Evolutionary conservation across 64 coral and sea anemone species (phyloP).

Genomic region (Exaiptasia diaphana): DNA sequence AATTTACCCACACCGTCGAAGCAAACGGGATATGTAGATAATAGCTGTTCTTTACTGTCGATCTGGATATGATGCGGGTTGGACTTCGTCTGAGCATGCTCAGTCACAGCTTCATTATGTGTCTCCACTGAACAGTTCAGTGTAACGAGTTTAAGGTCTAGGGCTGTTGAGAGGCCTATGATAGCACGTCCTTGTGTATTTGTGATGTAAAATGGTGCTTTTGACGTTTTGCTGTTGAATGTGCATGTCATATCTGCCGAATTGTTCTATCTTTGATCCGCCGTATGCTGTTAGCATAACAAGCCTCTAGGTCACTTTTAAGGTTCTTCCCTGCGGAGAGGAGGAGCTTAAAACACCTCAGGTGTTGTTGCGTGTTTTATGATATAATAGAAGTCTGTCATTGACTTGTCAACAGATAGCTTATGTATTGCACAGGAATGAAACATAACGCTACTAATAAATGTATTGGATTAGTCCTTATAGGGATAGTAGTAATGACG

Average conservation of each 20-base stretch:
- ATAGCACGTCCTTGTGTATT: slow-evolving; percentile 44
- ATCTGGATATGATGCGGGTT: neutral
- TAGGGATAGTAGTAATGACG: too few species aligned
- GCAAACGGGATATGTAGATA: neutral
- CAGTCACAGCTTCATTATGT: neutral
- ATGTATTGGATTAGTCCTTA: too few species aligned
- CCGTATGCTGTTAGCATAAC: slow-evolving; percentile 54
- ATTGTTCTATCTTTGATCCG: neutral
- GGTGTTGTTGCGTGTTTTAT: too few species aligned
- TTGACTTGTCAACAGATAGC: too few species aligned
- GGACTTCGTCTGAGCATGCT: neutral
- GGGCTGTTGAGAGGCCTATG: slow-evolving; percentile 52
- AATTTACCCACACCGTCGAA: slow-evolving; percentile 3
- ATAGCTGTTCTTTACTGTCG: neutral
- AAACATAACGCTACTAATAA: too few species aligned
- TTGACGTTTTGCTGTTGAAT: neutral
- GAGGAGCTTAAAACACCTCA: too few species aligned
- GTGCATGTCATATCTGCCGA: slow-evolving; percentile 17
- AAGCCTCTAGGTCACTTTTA: too few species aligned
- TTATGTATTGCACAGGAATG: too few species aligned
- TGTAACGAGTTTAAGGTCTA: slow-evolving; percentile 27
- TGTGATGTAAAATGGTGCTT: slow-evolving; percentile 38
- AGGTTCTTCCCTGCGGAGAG: too few species aligned
- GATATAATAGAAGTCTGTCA: too few species aligned
- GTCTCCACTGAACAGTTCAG: slow-evolving; percentile 54